These are phyloP conservation scores for Apotomis betuletana DNA, from an alignment of 2,888 invertebrate species.

Conservation along the genomic window DNA sequence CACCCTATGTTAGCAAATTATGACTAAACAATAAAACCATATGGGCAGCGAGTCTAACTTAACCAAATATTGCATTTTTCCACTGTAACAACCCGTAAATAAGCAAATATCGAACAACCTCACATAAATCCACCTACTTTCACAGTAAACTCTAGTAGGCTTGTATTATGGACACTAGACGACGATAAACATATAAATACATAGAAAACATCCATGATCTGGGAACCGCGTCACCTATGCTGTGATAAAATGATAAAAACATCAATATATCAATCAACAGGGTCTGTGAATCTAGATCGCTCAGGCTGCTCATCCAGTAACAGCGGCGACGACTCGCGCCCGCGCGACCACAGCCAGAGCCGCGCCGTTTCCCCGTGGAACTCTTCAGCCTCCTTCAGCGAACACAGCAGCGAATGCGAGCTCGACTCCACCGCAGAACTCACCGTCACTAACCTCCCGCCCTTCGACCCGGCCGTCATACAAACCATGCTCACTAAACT, in stretches of 20 bases:
- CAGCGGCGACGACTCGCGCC: constrained; percentile 68
- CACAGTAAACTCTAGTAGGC: no score
- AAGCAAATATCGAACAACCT: no score
- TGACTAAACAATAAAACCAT: no score
- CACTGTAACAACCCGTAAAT: no score
- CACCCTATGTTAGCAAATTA: no score
- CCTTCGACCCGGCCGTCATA: constrained; percentile 61
- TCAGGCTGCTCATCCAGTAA: constrained; percentile 76
- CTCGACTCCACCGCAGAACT: constrained; percentile 64
- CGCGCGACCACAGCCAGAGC: constrained; percentile 56
- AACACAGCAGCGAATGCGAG: constrained; percentile 70
- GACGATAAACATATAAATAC: no score
- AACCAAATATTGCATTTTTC: no score
- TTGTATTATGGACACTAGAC: no score
- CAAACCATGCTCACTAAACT: constrained; percentile 68
- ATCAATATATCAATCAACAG: constrained; percentile 48
- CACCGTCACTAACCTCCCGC: constrained; percentile 74
- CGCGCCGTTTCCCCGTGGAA: constrained; percentile 78
- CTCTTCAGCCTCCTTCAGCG: constrained; percentile 73
- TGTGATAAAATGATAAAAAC: background rate
- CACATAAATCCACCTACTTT: no score
- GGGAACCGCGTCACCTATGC: no score
- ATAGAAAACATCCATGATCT: no score
- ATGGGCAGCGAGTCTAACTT: no score
- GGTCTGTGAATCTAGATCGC: constrained; percentile 68